phyloP scores from a whole-genome alignment of 2,113 vertebrate genomes.

The Bubo blakistoni region DNA sequence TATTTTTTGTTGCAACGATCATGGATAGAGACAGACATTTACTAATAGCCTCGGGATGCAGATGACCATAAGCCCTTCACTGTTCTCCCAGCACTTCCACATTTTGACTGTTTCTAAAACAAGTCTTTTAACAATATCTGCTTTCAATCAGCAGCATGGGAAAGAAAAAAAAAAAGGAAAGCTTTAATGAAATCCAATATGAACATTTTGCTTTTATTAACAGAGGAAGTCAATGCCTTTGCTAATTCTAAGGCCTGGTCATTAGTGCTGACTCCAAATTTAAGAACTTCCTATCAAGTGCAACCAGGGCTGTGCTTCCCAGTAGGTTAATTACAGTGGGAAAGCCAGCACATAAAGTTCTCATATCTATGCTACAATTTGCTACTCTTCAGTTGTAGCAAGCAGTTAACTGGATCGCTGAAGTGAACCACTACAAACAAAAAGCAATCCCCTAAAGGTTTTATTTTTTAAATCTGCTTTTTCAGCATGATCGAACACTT shows the following conservation, averaged over 20 bases:
- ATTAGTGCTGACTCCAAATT: background rate
- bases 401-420: background rate
- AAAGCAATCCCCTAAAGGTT: background rate
- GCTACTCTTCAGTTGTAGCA: background rate
- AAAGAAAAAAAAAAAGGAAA: background rate
- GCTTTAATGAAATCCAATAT: background rate
- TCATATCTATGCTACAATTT: background rate
- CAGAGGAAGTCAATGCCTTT: background rate
- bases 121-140: background rate
- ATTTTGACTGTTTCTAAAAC: background rate
- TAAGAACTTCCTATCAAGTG: background rate
- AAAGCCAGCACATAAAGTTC: background rate
- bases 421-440: background rate
- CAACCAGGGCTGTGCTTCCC: background rate
- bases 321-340: rapidly evolving
- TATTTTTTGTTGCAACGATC: background rate
- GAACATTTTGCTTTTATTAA: background rate
- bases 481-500: background rate
- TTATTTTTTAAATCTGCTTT: background rate
- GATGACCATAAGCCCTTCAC: background rate
- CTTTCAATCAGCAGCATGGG: background rate
- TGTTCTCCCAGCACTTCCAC: background rate
- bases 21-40: background rate
- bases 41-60: background rate
- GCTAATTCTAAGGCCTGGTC: background rate